Base-by-base conservation (phyloP, 2,888 invertebrate species). In the Pediacus dermestoides region DNA sequence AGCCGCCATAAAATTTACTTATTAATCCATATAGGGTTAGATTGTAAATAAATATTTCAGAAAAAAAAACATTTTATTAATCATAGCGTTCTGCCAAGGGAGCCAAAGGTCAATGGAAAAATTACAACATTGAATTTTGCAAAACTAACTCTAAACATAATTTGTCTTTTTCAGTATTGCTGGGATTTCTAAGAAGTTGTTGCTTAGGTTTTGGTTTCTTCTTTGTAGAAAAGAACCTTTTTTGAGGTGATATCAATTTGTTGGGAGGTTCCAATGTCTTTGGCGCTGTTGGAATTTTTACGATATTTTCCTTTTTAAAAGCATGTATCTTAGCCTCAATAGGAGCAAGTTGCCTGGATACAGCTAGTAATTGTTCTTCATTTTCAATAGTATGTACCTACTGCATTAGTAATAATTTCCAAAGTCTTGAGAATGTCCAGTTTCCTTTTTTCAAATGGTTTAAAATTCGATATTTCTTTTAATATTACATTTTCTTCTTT, bases 341-440 rank as follows among this genome's bases (percentile, higher is more conserved):
- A 11, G 28, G 28, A 12, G 28, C 13, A 8, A 28, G 4, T 28
- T 28, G 28, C 15, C 15, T 28, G 4, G 9, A 28, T 3, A 28
- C 28, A 28, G 28, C 28, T 28, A 14, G 8, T 9, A 28, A 28
- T n/a, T 28, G 28, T 11, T 28, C 28, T 9, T 28, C 28, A 28
- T 28, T 28, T 28, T 6, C 3, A 15, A 28, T 11, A 7, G 6
- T 28, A 25, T 11, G 11, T 11, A 10, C 11, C 10, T 11, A 25
- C 4, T 4, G 11, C n/a, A n/a, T 25, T 25, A 25, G n/a, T n/a
- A n/a, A n/a, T n/a, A n/a, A n/a, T n/a, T n/a, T n/a, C n/a, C n/a
- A n/a, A n/a, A n/a, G n/a, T n/a, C n/a, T 25, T 25, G 9, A 25
- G 3, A 9, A 25, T 25, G 11, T 25, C 25, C 11, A 10, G 25